Conservation (phyloP, 2,797 vertebrate species). For the Eremophila alpestris region DNA sequence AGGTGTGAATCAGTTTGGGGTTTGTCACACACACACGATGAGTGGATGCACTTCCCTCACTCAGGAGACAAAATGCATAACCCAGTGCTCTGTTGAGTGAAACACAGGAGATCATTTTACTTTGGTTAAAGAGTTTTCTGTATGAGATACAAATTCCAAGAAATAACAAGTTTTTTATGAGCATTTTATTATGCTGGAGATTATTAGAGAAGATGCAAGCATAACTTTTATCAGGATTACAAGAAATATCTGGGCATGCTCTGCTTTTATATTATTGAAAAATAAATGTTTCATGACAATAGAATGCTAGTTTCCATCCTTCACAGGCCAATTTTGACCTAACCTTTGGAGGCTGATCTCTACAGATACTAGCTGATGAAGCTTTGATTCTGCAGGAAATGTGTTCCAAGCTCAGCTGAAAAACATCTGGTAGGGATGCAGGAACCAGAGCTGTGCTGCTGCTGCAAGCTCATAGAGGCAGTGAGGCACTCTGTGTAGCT, state of each 20-base stretch:
- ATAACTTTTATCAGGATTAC: background rate
- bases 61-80: background rate
- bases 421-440: slow-evolving; percentile 43
- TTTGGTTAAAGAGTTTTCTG: background rate
- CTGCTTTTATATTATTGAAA: background rate
- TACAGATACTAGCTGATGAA: slow-evolving; percentile 30
- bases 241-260: background rate
- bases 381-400: slow-evolving; percentile 37
- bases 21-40: background rate
- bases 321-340: background rate
- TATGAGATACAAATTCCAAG: background rate
- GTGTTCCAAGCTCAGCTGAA: slow-evolving; percentile 34
- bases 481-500: background rate
- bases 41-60: background rate
- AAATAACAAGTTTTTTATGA: background rate
- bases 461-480: background rate
- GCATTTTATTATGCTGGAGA: background rate
- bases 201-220: background rate
- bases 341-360: slow-evolving; percentile 5
- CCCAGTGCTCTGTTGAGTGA: background rate
- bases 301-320: background rate
- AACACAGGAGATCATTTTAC: background rate
- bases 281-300: background rate
- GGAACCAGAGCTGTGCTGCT: background rate
- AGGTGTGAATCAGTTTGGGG: background rate